Percentiles rank a stretch among this genome's conserved stretches.
Evolutionary conservation across 2,888 invertebrate genomes (phyloP).

Genomic region (Lepeophtheirus nordmannii): DNA sequence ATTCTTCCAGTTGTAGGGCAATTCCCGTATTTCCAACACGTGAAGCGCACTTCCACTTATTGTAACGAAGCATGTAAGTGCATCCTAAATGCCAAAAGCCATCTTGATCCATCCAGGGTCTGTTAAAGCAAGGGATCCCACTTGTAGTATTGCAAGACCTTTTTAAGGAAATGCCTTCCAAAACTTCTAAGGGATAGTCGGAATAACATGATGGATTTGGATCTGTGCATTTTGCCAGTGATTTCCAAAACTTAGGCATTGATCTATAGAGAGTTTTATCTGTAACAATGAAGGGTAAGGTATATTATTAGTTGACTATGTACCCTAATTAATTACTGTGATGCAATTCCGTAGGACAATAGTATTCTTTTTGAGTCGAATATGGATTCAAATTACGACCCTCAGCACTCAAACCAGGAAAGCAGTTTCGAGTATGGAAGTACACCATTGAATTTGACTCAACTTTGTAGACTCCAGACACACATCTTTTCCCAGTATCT

Average conservation of each 20-base stretch:
- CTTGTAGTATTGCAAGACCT: background rate
- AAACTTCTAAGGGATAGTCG: background rate
- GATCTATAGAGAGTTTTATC: background rate
- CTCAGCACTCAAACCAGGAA: background rate
- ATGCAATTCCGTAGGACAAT: background rate
- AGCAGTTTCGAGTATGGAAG: background rate
- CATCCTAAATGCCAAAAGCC: background rate
- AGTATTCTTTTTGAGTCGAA: background rate
- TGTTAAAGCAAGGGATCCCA: background rate
- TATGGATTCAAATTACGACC: constrained; percentile 4
- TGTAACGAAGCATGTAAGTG: background rate
- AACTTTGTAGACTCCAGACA: background rate
- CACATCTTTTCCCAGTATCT: background rate
- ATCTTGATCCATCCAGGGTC: constrained; percentile 1
- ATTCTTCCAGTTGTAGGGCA: background rate
- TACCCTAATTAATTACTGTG: no score
- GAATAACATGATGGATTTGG: background rate
- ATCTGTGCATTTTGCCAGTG: background rate
- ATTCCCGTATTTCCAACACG: background rate
- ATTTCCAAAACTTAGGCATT: background rate
- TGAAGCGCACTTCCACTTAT: background rate
- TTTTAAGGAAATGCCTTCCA: background rate
- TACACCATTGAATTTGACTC: background rate
- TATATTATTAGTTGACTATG: no score
- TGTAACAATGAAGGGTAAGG: no score